phyloP scores from a whole-genome alignment of 2,797 vertebrate genomes.

The Lepidocolaptes lacrymiger region DNA sequence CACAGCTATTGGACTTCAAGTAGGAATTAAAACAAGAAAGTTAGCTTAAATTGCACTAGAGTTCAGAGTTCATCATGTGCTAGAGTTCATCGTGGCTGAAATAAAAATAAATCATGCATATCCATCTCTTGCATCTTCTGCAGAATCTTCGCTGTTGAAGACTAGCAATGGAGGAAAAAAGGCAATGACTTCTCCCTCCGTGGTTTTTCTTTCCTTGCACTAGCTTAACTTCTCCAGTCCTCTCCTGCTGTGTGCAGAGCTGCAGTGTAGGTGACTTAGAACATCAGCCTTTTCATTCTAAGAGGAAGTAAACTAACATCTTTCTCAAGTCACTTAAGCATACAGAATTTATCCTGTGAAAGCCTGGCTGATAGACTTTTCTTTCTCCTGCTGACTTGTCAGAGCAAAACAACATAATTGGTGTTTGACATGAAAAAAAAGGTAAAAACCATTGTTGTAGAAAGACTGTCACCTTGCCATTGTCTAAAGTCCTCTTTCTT shows the following conservation, averaged over 20 bases:
- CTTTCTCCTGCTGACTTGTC: constrained; percentile 35
- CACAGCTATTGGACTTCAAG: not conserved
- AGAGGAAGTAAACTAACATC: constrained; percentile 46
- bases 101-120: not conserved
- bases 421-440: not conserved
- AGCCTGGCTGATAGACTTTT: constrained; percentile 55
- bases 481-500: not conserved
- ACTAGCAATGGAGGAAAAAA: not conserved
- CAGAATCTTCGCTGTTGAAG: not conserved
- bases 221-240: not conserved
- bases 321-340: constrained; percentile 71
- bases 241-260: constrained; percentile 29
- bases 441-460: not conserved
- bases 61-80: not conserved
- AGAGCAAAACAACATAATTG: not conserved
- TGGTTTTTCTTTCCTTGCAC: not conserved
- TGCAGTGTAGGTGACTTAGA: constrained; percentile 49
- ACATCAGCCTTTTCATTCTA: constrained; percentile 50
- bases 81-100: not conserved
- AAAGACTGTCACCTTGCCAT: not conserved
- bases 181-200: not conserved
- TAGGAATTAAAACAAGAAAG: not conserved
- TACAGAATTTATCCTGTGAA: constrained; percentile 61
- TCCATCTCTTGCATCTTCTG: not conserved
- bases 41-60: not conserved